These are phyloP conservation scores for Halictus ligatus DNA, from an alignment of 2,888 invertebrate genomes.

Conservation along the genomic window DNA sequence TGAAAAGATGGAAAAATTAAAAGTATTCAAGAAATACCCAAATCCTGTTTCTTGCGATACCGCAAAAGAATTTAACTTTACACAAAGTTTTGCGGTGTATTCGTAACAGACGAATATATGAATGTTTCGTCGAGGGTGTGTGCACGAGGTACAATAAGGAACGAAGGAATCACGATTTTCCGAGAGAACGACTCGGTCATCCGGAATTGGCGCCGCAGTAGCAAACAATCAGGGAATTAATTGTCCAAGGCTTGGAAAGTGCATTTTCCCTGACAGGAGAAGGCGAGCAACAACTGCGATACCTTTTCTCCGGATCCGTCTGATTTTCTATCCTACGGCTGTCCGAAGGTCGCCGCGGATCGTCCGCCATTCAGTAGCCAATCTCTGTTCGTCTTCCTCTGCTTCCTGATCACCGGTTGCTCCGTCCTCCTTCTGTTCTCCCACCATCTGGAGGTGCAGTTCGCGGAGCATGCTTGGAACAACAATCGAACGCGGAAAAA, in stretches of 20 bases:
- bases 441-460: conserved; percentile 14
- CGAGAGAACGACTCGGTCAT: background rate
- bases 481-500: conserved; percentile 78
- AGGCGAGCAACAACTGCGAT: background rate
- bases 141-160: background rate
- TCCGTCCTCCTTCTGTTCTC: background rate
- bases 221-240: background rate
- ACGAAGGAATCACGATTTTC: background rate
- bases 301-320: background rate
- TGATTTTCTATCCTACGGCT: conserved; percentile 33
- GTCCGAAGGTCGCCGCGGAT: conserved; percentile 35
- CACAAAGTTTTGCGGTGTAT: too few relatives aligned
- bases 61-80: too few relatives aligned
- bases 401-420: conserved; percentile 21
- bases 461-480: conserved; percentile 51
- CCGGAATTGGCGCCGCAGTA: background rate
- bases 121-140: background rate
- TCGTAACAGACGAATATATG: background rate
- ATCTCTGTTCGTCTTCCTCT: conserved; percentile 34
- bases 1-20: too few relatives aligned
- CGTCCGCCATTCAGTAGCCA: conserved; percentile 45
- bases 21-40: too few relatives aligned
- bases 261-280: background rate
- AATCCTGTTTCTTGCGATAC: too few relatives aligned
- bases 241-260: background rate